Base-by-base conservation (phyloP, 2,888 invertebrate species). In the Athripsodes cinereus region DNA sequence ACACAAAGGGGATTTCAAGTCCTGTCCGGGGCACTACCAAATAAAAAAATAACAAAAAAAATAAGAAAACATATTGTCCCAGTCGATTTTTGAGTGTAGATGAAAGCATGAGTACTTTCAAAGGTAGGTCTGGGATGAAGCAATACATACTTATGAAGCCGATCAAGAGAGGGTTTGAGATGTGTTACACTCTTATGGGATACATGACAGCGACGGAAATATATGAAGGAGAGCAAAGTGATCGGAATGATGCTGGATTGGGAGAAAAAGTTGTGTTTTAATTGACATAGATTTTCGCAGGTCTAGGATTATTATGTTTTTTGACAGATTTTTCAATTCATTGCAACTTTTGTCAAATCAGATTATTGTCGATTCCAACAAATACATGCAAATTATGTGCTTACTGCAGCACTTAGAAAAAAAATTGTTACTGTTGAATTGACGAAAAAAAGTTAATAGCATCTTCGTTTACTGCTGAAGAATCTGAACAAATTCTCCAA, bases 61-160 rank as follows among this genome's bases (percentile, higher is more conserved):
- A n/a, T 48, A 21, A 8, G 20, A 18, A 18, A 6, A 6, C 22
- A 22, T 61, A 66, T 52, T 26, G 54, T 3, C 59, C 65, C 35
- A 20, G 35, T 22, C 18, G 61, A 31, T 46, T 52, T 31, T 53
- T 66, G n/a, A 60, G 61, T 18, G 55, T 65, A 31, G 62, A 65
- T 40, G 65, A 66, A 52, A 63, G 61, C 34, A 65, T 65, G 64
- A 55, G 64, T 18, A 60, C 61, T 10, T 66, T 65, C 62, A 66
- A 65, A 61, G 66, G 65, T 8, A 52, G 64, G 22, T 57, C 58
- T 20, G 35, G 57, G 21, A 35, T 65, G 52, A 66, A 66, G 52
- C 66, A 66, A 52, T 66, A 66, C 51, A 62, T 64, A 59, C 63
- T 63, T 3, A 48, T 62, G 62, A 65, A 66, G 53, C 65, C 65